Evolutionary conservation across 35 echinoderm and acorn worm species (phyloP).

Genomic region (Eucidaris tribuloides): DNA sequence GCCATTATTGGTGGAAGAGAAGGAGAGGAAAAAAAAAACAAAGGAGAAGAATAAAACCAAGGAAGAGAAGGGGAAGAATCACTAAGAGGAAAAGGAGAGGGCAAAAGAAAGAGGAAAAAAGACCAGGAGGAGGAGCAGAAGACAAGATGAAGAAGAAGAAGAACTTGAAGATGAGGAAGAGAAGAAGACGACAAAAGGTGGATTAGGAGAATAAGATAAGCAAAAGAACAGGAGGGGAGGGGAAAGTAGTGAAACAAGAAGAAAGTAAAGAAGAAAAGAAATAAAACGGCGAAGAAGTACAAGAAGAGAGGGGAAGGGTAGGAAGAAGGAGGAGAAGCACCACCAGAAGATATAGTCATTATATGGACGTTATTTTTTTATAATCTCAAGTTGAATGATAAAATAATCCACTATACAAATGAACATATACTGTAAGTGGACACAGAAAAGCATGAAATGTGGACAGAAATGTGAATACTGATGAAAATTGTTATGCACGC

Average conservation of each 20-base stretch:
- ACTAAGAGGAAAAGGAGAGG: background rate
- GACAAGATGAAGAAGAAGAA: background rate
- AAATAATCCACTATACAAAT: no score
- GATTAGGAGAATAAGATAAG: background rate
- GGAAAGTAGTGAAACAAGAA: background rate
- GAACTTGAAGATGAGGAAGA: background rate
- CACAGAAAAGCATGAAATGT: no score
- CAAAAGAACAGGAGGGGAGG: background rate
- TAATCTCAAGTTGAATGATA: no score
- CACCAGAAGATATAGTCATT: no score
- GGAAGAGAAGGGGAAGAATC: background rate
- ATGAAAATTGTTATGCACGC: no score
- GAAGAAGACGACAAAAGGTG: background rate
- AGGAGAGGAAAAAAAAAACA: background rate
- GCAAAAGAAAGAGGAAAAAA: background rate
- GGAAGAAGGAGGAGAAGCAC: no score
- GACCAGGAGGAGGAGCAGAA: background rate
- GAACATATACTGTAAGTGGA: no score
- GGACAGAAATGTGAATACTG: no score
- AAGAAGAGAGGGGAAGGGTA: no score
- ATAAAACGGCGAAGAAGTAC: no score
- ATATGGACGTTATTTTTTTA: no score
- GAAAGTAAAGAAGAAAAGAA: no score
- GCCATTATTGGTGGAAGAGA: background rate
- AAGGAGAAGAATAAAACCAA: background rate